phyloP scores from a whole-genome alignment of 2,888 invertebrate genomes.

The Phortica okadai region DNA sequence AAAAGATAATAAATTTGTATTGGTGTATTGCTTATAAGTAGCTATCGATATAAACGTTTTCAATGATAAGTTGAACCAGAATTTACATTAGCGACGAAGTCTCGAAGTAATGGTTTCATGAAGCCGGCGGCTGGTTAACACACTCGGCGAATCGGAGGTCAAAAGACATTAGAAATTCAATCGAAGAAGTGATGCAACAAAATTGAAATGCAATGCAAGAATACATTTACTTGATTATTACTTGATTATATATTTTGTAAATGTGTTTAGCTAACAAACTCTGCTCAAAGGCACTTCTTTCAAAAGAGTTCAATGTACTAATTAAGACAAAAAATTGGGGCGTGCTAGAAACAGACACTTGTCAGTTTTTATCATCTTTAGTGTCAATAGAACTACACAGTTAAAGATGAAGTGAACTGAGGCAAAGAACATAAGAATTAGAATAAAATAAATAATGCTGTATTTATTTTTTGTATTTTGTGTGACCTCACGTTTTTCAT shows the following conservation, averaged over 20 bases:
- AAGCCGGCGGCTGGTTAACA: no score
- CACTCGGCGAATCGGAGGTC: no score
- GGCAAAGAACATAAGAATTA: background rate
- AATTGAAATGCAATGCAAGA: constrained; percentile 27
- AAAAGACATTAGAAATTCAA: no score
- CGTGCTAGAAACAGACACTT: background rate
- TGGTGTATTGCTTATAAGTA: constrained; percentile 52
- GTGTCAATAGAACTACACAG: background rate
- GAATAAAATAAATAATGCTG: no score
- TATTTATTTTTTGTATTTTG: constrained; percentile 36
- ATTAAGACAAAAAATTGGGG: background rate
- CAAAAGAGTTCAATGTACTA: background rate
- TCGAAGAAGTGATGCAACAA: no score
- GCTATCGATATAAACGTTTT: no score
- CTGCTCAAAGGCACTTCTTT: no score
- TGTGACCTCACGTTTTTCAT: constrained; percentile 50
- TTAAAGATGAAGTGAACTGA: background rate
- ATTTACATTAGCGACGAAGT: no score
- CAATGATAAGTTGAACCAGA: no score
- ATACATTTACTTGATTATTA: constrained; percentile 33
- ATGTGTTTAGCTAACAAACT: no score
- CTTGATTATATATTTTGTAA: no score
- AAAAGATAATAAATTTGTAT: constrained; percentile 40
- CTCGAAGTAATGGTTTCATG: no score
- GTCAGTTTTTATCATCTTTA: background rate